Conservation (phyloP, 1,140 invertebrate genomes). For the Zaprionus inermis region DNA sequence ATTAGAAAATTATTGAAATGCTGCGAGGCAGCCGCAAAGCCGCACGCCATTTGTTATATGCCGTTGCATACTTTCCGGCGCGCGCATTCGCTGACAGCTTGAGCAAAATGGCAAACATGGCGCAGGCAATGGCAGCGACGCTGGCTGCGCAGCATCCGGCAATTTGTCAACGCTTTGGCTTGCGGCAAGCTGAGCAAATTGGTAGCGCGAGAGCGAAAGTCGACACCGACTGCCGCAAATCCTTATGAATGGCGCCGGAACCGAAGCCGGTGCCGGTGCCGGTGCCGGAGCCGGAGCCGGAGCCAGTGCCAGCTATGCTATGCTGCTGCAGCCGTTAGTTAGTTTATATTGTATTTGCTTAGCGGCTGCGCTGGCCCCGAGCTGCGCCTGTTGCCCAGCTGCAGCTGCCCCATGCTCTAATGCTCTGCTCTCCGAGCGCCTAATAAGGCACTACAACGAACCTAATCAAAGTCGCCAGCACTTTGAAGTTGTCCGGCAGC, state of each 20-base stretch:
- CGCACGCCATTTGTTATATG: conserved; percentile 68
- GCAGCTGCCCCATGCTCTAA: conserved; percentile 4
- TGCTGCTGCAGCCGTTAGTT: not conserved
- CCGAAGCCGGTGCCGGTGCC: not conserved
- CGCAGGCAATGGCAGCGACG: conserved; percentile 11
- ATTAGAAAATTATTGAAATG: conserved; percentile 70
- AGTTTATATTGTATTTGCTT: conserved; percentile 41
- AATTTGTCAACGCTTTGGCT: conserved; percentile 78
- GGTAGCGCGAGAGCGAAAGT: conserved; percentile 24
- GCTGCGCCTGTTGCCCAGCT: conserved; percentile 19
- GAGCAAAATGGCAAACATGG: conserved; percentile 75
- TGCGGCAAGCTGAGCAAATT: conserved; percentile 70
- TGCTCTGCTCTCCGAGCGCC: not conserved
- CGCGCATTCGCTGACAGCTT: conserved; percentile 65
- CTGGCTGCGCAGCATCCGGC: conserved; percentile 31
- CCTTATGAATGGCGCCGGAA: conserved; percentile 61
- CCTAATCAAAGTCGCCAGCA: not conserved
- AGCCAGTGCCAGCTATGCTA: too few relatives aligned
- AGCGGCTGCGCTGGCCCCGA: conserved; percentile 16
- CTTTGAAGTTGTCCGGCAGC: conserved; percentile 39
- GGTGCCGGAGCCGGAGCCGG: too few relatives aligned
- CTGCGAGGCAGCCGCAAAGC: conserved; percentile 41
- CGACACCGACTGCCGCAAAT: conserved; percentile 64
- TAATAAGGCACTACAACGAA: too few relatives aligned
- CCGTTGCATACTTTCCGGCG: conserved; percentile 64